Evolutionary conservation across 2,888 invertebrate genomes (phyloP).

Genomic region (Elysia crispata): DNA sequence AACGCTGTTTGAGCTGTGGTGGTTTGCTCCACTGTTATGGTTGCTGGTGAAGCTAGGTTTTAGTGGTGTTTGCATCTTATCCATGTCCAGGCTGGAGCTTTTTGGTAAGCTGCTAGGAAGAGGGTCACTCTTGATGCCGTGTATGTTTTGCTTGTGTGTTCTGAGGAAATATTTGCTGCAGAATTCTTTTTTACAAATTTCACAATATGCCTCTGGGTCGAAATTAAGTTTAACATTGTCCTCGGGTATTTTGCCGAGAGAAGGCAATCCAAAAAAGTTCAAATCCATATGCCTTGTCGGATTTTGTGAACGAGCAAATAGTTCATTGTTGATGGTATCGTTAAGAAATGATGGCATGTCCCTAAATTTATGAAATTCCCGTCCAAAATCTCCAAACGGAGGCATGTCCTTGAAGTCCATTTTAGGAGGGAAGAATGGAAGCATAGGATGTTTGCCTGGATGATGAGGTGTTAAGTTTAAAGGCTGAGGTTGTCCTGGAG

Average conservation of each 20-base stretch:
- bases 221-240: conserved; percentile 76
- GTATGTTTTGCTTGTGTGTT: conserved; percentile 98
- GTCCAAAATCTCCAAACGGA: conserved; percentile 43
- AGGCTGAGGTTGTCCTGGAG: conserved; percentile 35
- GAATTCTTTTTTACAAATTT: conserved; percentile 95
- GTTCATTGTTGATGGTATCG: conserved; percentile 54
- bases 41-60: conserved; percentile 41
- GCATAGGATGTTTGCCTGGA: conserved; percentile 35
- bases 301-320: conserved; percentile 52
- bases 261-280: conserved; percentile 46
- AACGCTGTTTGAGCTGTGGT: conserved; percentile 46
- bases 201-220: conserved; percentile 77
- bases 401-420: conserved; percentile 51
- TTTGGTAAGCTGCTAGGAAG: conserved; percentile 13
- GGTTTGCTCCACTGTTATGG: conserved; percentile 23
- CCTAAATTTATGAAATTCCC: conserved; percentile 46
- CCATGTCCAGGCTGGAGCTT: conserved; percentile 18
- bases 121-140: conserved; percentile 86
- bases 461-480: conserved; percentile 37
- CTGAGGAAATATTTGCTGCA: conserved; percentile 98
- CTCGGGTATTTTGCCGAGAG: conserved; percentile 55
- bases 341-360: conserved; percentile 53
- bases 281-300: conserved; percentile 50
- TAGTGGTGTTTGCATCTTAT: conserved; percentile 28
- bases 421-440: conserved; percentile 49